phyloP scores from a whole-genome alignment of 2,888 invertebrate genomes.

The Himalopsyche tibetana region DNA sequence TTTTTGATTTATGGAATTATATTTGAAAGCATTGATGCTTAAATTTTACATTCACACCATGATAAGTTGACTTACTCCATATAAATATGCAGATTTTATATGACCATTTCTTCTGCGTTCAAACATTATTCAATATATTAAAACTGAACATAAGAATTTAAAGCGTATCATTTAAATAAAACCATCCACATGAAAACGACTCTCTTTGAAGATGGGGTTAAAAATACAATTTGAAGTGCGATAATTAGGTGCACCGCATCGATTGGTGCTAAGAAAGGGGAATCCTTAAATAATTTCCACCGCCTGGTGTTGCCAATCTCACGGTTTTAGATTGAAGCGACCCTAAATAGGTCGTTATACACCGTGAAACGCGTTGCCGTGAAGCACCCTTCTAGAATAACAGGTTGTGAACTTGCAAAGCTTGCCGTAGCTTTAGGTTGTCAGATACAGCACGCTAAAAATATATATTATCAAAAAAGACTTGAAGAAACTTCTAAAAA shows the following conservation, averaged over 20 bases:
- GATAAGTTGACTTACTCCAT: no score
- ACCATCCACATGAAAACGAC: not conserved
- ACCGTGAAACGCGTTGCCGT: not conserved
- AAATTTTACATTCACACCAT: no score
- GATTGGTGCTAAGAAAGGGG: not conserved
- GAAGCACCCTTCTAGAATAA: slow-evolving; percentile 27
- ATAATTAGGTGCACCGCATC: slow-evolving; percentile 35
- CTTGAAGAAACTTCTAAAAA: no score
- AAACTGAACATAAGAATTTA: no score
- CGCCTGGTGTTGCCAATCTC: slow-evolving; percentile 39
- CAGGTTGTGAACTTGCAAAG: slow-evolving; percentile 3
- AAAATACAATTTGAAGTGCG: slow-evolving; percentile 18
- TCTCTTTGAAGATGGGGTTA: slow-evolving; percentile 23
- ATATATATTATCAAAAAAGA: no score
- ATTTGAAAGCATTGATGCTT: no score
- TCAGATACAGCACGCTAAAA: no score
- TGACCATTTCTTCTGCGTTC: no score
- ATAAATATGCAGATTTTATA: no score
- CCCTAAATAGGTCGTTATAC: slow-evolving; percentile 27
- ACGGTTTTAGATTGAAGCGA: not conserved
- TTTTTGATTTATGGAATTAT: no score
- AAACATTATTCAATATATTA: no score
- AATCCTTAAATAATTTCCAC: not conserved
- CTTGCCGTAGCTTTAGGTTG: not conserved
- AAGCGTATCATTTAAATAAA: not conserved